These are phyloP conservation scores for Chascanopsetta lugubris DNA, from an alignment of 2,113 vertebrate species.

Conservation along the genomic window DNA sequence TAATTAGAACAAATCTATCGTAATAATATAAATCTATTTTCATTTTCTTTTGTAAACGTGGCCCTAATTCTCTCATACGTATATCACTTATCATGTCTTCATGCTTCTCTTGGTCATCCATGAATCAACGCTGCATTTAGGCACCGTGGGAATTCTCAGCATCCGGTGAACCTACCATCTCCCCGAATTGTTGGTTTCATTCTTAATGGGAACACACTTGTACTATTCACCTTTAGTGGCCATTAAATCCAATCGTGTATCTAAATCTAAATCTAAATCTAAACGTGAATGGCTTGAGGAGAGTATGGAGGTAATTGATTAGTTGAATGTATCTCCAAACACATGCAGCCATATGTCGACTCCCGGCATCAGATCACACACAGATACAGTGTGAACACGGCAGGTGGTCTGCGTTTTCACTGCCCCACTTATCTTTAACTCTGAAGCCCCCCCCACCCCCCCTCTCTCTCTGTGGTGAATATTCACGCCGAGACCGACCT, in stretches of 20 bases:
- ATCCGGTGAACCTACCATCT: background rate
- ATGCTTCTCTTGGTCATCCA: background rate
- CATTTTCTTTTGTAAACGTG: too few relatives aligned
- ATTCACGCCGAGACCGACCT: slow-evolving; percentile 46
- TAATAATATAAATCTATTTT: too few relatives aligned
- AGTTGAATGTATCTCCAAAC: slow-evolving; percentile 1
- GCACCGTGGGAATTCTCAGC: background rate
- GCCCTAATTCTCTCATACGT: too few relatives aligned
- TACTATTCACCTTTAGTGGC: background rate
- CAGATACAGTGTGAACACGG: slow-evolving; percentile 1
- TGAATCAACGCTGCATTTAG: background rate
- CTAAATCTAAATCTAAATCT: too few relatives aligned
- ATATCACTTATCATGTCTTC: too few relatives aligned
- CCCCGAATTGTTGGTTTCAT: background rate
- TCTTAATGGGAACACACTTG: background rate
- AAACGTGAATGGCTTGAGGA: background rate
- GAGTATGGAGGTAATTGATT: background rate
- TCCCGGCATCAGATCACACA: background rate
- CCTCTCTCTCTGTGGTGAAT: slow-evolving; percentile 26
- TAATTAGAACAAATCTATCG: too few relatives aligned
- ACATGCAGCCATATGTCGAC: slow-evolving; percentile 3
- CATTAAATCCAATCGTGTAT: background rate
- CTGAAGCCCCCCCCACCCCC: background rate
- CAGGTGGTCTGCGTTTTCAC: slow-evolving; percentile 9
- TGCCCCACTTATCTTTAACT: background rate